Evolutionary conservation across 2,888 invertebrate genomes (phyloP), one percentile per base, ranked within the genome.

Genomic region (Aelia acuminata): DNA sequence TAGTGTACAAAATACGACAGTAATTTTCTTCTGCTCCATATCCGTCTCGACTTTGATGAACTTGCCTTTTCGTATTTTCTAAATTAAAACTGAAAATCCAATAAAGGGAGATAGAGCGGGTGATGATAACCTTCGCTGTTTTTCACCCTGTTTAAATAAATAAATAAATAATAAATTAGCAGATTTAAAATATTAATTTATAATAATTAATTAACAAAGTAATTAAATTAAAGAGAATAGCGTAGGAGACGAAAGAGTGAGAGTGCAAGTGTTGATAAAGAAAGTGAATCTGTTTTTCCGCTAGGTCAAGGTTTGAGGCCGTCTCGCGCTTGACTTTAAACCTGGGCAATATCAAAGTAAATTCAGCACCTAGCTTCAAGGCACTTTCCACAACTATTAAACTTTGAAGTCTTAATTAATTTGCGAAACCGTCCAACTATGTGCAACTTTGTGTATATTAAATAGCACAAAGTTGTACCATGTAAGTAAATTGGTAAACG

Each of bases 1-100:
- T 70, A 31, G 31, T 70, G 31, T 35, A 70, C 63, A 22, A 70
- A 70, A 70, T 31, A 35, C 63, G 35, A 70, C 63, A 35, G 63
- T 35, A 70, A 70, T 35, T 2, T 3, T 31, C 8, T 35, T 35
- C 63, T 18, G 7, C 63, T 18, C 63, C 31, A 70, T 70, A 70
- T 70, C 26, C 31, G 26, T 63, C 20, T 31, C 63, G 63, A 31
- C 63, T 70, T 70, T 70, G 63, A 70, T 70, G 63, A 70, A 35
- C 18, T 26, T 70, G n/a, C 35, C 1, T 10, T 20, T 18, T 18
- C 2, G 31, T 5, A 35, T 35, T 70, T 70, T 35, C 63, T 31
- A 35, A 35, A 70, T 70, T 70, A 70, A 70, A 70, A 70, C 18
- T 35, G 15, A 20, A 20, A 18, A 35, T 35, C 31, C 20, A 70